Conservation (phyloP, 2,888 invertebrate genomes). For the Biston stratarius region DNA sequence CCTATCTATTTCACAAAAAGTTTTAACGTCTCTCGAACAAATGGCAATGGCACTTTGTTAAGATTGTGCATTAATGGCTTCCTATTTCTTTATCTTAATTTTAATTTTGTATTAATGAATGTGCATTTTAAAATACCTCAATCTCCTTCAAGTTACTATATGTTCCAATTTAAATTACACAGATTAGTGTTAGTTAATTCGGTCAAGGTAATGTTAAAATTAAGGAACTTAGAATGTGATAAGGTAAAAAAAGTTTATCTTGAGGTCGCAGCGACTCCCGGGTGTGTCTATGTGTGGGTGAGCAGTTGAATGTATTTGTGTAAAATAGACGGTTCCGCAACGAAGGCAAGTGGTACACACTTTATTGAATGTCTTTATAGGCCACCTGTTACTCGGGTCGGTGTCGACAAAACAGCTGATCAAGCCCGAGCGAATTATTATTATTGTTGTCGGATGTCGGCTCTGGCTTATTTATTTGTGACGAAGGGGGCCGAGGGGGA, state of each 20-base stretch:
- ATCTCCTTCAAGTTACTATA: neutral
- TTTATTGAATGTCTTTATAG: slow-evolving; percentile 87
- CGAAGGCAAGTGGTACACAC: slow-evolving; percentile 83
- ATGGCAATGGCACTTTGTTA: slow-evolving; percentile 4
- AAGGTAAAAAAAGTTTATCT: slow-evolving; percentile 37
- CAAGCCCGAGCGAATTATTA: slow-evolving; percentile 82
- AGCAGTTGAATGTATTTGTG: slow-evolving; percentile 63
- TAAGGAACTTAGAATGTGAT: slow-evolving; percentile 18
- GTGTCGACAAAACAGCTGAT: slow-evolving; percentile 85
- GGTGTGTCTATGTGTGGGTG: slow-evolving; percentile 58
- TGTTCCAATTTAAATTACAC: neutral
- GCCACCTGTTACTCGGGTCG: slow-evolving; percentile 86
- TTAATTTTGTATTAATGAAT: neutral
- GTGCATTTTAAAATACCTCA: neutral
- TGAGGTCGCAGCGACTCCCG: slow-evolving; percentile 34
- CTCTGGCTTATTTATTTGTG: slow-evolving; percentile 81
- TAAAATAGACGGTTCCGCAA: slow-evolving; percentile 79
- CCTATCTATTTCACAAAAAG: slow-evolving; percentile 19
- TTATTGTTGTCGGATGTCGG: slow-evolving; percentile 80
- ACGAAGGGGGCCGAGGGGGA: slow-evolving; percentile 66
- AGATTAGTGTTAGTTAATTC: slow-evolving; percentile 4
- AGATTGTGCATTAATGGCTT: slow-evolving; percentile 11
- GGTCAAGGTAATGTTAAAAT: slow-evolving; percentile 3
- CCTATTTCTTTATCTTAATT: neutral
- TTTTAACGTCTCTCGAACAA: slow-evolving; percentile 9